Evolutionary conservation across 2,888 invertebrate genomes (phyloP), one percentile per base, ranked within the genome.

Genomic region (Alentia gelatinosa): DNA sequence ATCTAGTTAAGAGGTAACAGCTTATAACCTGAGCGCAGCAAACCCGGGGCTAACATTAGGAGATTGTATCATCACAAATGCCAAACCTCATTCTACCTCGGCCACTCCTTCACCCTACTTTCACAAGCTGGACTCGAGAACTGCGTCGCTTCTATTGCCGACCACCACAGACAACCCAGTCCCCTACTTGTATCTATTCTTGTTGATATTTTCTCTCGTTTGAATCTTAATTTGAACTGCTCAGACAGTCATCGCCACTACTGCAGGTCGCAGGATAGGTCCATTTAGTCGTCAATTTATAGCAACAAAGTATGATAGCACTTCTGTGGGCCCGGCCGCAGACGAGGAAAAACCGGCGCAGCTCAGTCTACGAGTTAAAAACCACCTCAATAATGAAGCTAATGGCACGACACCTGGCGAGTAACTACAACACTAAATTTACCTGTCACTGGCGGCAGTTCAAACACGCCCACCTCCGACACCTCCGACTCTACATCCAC

Each of bases 261-360:
- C 68, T 68, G 33, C 68, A 26, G 68, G 30, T 30, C 68, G 68
- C 30, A 30, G 30, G 30, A 12, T 26, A 12, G 30, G 26, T 68
- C 68, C 30, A 68, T 68, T 30, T 68, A 68, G 68, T 12, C 5
- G 68, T 68, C 68, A 68, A 68, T 68, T 68, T 68, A 68, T 68
- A 68, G 68, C 68, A 68, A 68, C 68, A 1, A 68, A 68, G 68
- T 68, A 68, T 30, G 68, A 68, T 68, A 30, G 68, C 68, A 68
- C 68, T 33, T 68, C 68, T 68, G 30, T 30, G 23, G 30, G 30
- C 30, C 26, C 30, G 68, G 68, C 68, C 68, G 30, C 68, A 68
- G 68, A 68, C 68, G 30, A 68, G 30, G 68, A 68, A 68, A 68
- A 68, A 68, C 68, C 30, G 12, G 68, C 26, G n/a, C 68, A 68